Evolutionary conservation across 2,888 invertebrate species (phyloP).

Genomic region (Cetonia aurata): DNA sequence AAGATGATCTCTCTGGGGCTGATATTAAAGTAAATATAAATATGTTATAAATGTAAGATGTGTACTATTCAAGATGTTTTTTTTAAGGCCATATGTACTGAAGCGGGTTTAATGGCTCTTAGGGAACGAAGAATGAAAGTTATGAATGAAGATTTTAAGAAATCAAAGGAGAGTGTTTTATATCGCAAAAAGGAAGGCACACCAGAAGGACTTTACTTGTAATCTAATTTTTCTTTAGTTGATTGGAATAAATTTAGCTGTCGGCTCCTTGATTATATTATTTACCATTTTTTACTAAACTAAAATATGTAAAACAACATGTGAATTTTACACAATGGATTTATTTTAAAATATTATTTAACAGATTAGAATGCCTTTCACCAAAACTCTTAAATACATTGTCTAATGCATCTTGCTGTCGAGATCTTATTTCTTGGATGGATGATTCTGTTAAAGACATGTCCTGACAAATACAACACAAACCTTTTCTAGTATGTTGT

Average conservation of each 20-base stretch:
- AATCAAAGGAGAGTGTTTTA: conserved; percentile 98
- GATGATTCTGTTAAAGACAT: conserved; percentile 47
- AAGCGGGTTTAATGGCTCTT: conserved; percentile 97
- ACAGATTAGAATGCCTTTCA: conserved; percentile 41
- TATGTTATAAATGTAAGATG: too few relatives aligned
- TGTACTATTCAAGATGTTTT: conserved; percentile 11
- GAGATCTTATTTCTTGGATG: conserved; percentile 54
- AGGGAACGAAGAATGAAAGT: conserved; percentile 99
- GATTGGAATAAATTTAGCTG: conserved; percentile 25
- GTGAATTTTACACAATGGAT: conserved; percentile 2
- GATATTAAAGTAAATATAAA: conserved; percentile 85
- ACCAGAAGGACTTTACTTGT: conserved; percentile 98
- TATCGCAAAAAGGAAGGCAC: conserved; percentile 99
- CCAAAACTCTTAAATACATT: conserved; percentile 55
- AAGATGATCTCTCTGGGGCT: conserved; percentile 98
- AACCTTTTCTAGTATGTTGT: conserved; percentile 49
- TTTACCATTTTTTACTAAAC: conserved; percentile 43
- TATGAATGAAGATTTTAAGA: conserved; percentile 99
- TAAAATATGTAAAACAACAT: conserved; percentile 24
- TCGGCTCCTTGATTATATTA: conserved; percentile 34
- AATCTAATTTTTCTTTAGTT: conserved; percentile 62
- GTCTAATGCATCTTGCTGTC: conserved; percentile 58
- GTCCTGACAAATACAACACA: conserved; percentile 55
- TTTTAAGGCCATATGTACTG: conserved; percentile 96
- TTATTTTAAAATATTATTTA: conserved; percentile 2